Evolutionary conservation across 2,113 vertebrate genomes (phyloP), one percentile per base, ranked within the genome.

Genomic region (Pipra filicauda): DNA sequence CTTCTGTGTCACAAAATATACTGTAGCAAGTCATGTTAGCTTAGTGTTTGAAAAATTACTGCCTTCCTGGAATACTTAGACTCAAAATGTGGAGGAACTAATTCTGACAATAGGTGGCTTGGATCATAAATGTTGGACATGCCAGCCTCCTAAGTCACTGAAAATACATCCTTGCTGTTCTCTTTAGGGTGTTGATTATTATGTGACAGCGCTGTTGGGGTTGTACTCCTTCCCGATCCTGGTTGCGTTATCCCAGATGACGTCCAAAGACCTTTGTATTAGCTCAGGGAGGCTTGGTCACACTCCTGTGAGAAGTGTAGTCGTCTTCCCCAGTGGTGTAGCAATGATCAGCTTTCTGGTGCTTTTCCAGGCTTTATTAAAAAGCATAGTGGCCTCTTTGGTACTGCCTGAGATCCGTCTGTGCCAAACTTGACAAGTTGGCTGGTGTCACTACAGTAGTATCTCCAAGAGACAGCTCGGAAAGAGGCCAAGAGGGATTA

Each of bases 381-480:
- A 91, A 89, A 84, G 80, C 83, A 9, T 3, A 37, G 61, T 48
- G 71, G 33, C 39, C 24, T 88, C 73, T 66, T 64, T 90, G 67
- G 78, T 90, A 5, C 49, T 79, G n/a, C 44, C 71, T 51, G 67
- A 78, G 67, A 35, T 73, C 37, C 2, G 8, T 54, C 88, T 61
- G 0, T 2, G 5, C 85, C 54, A 58, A 37, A 66, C n/a, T 35
- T 85, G 90, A 55, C 28, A 23, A 51, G 76, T 16, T 71, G 73
- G 55, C 51, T 27, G 39, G 26, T 71, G 61, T 86, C 91, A 28
- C 61, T 88, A 41, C 77, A 67, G 86, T 28, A 67, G 52, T 46
- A 69, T 92, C 80, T 96, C 89, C 65, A 62, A 74, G 91, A 92
- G 86, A 61, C 83, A 66, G 64, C 78, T 89, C 79, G 77, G 69